A percentile compares a stretch with the other conserved stretches of the same genome.
phyloP scores from a whole-genome alignment of 2,113 vertebrate species.

The Holacanthus passer region DNA sequence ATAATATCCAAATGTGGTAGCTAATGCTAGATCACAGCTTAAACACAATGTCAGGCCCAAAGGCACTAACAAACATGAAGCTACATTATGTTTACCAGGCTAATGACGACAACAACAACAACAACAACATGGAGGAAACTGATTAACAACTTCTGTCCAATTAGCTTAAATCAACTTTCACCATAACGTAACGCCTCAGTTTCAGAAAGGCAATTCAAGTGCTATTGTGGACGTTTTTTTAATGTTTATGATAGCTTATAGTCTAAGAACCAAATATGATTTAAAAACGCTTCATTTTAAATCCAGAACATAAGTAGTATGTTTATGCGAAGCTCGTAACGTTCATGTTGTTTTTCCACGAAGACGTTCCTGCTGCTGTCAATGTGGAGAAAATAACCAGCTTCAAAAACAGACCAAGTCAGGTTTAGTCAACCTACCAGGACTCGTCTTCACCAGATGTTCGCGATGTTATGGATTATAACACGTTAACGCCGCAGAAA shows the following conservation, averaged over 20 bases:
- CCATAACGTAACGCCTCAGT: neutral
- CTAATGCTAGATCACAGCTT: neutral
- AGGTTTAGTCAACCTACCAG: constrained; percentile 62
- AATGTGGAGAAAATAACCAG: neutral
- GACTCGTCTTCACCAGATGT: neutral
- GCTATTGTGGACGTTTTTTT: neutral
- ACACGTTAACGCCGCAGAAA: neutral
- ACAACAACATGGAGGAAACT: neutral
- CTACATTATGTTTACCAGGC: neutral
- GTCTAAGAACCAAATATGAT: neutral
- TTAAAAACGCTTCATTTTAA: neutral
- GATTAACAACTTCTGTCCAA: constrained; percentile 19
- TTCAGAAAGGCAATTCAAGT: neutral
- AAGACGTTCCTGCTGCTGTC: constrained; percentile 19
- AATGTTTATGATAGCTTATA: neutral
- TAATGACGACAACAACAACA: no score
- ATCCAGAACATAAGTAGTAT: neutral
- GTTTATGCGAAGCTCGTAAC: neutral
- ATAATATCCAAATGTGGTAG: constrained; percentile 31
- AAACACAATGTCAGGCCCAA: neutral
- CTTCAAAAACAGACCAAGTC: neutral
- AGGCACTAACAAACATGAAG: neutral
- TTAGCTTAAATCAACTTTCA: constrained; percentile 9
- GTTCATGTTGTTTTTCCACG: constrained; percentile 33
- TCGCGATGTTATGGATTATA: neutral